Conservation (phyloP, 1,140 invertebrate species). For the Heliconius hermathena region DNA sequence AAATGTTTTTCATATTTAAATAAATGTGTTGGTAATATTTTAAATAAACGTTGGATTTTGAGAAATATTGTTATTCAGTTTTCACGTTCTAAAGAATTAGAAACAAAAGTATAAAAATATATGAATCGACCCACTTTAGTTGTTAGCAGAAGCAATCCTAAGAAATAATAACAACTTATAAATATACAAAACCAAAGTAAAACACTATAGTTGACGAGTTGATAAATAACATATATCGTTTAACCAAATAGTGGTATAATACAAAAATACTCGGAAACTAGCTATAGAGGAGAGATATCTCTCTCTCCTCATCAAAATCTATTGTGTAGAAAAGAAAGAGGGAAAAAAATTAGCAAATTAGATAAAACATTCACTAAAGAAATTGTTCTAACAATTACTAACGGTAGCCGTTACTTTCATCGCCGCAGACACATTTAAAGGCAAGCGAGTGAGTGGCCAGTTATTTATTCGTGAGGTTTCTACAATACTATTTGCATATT, state of each 20-base stretch:
- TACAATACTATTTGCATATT: constrained; percentile 82
- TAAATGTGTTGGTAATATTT: background rate
- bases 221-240: constrained; percentile 58
- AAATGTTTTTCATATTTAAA: background rate
- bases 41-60: background rate
- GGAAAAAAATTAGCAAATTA: constrained; percentile 17
- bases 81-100: background rate
- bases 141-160: constrained; percentile 42
- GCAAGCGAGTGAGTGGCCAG: constrained; percentile 79
- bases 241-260: constrained; percentile 42
- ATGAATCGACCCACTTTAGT: constrained; percentile 24
- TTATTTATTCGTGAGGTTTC: constrained; percentile 77
- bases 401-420: constrained; percentile 79
- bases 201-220: constrained; percentile 49
- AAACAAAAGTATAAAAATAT: constrained; percentile 26
- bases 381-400: constrained; percentile 76
- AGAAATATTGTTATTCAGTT: background rate
- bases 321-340: background rate
- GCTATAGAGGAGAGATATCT: background rate
- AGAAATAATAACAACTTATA: constrained; percentile 48
- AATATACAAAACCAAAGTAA: constrained; percentile 57
- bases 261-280: background rate
- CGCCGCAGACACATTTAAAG: constrained; percentile 78
- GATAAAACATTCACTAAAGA: constrained; percentile 34
- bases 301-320: background rate